Evolutionary conservation across 1,140 invertebrate species (phyloP).

Genomic region (Camponotus vicinus): DNA sequence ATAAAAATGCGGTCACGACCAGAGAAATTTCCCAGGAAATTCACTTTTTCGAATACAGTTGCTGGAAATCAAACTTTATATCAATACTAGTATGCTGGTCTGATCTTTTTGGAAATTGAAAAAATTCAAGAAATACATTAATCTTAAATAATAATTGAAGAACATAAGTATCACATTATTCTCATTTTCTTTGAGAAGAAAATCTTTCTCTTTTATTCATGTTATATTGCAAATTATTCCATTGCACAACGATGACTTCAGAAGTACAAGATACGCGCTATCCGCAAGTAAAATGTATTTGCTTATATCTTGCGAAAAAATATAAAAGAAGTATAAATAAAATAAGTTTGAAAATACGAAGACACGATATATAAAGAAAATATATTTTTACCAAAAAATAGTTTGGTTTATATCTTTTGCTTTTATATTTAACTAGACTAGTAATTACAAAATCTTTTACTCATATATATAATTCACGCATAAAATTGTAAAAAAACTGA

Average conservation of each 20-base stretch:
- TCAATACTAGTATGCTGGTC: constrained; percentile 1
- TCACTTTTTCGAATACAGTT: constrained; percentile 28
- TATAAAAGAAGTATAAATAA: background rate
- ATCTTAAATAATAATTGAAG: background rate
- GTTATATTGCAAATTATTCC: background rate
- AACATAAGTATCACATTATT: background rate
- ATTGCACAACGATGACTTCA: constrained; percentile 1
- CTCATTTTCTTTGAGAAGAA: background rate
- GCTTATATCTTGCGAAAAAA: background rate
- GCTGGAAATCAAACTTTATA: constrained; percentile 18
- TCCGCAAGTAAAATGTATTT: background rate
- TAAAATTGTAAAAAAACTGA: background rate
- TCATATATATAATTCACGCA: background rate
- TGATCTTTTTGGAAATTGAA: constrained; percentile 30
- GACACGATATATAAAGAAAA: background rate
- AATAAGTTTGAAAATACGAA: constrained; percentile 11
- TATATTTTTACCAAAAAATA: background rate
- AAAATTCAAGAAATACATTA: constrained; percentile 2
- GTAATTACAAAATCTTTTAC: background rate
- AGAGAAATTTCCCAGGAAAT: constrained; percentile 26
- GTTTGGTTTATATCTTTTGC: background rate
- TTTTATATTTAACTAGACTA: background rate
- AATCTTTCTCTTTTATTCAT: background rate
- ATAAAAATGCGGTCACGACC: constrained; percentile 36
- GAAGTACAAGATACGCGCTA: constrained; percentile 2